Base-by-base conservation (phyloP, 2,888 invertebrate species). In the Drosophila melanosoma region DNA sequence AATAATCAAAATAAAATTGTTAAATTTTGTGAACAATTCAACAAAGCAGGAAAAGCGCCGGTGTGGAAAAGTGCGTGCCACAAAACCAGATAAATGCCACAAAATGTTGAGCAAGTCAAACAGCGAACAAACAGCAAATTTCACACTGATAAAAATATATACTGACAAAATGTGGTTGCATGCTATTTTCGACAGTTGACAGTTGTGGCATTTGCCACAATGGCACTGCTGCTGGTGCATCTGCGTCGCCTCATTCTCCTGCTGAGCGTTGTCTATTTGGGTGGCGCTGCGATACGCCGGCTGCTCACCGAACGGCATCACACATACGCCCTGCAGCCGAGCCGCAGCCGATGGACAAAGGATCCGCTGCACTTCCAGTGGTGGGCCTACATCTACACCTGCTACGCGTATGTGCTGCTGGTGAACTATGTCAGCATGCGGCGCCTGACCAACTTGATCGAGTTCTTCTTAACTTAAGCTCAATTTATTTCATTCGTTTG, bases 311-410 rank as follows among this genome's bases (percentile, higher is more conserved):
- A 91, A 52, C 83, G 89, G 1, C 91, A 91, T 56, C 89, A 90
- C 56, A 80, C 83, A 45, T 83, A 91, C 73, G 69, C 85, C 52
- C 70, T 91, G 74, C 92, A 89, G 61, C 76, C 89, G 62, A 85
- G 90, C 57, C 83, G 90, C 35, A 69, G 61, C 42, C 59, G 64
- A 26, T 80, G 78, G 71, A n/a, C 61, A 2, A 80, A 79, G 59
- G 91, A 91, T 73, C 90, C 91, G 59, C 67, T 91, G 57, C 92
- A 93, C 75, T 90, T 93, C 77, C 93, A 93, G 61, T 91, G 91
- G 89, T 93, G 93, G 93, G 92, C 90, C 33, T 92, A 93, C 70
- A 91, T 93, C 42, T 93, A 93, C 69, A 91, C 91, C 58, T 91
- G 90, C 60, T 93, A 93, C 52, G 80, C 90, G 17, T 93, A 93